Evolutionary conservation across 2,888 invertebrate genomes (phyloP).

Genomic region (Blastobasis adustella): DNA sequence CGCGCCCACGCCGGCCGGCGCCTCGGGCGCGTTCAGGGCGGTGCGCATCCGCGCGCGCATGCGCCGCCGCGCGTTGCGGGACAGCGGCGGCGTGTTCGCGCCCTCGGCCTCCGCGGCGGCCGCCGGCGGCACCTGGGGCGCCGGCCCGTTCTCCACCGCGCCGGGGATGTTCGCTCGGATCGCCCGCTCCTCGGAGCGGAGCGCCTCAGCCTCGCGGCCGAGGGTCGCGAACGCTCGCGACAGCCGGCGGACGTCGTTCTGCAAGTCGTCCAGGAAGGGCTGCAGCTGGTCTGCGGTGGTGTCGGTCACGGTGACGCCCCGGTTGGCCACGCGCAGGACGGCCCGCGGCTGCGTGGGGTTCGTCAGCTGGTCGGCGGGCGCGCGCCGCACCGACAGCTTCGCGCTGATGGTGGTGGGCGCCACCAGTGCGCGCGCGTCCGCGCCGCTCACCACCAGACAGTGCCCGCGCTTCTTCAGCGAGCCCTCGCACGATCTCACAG

Average conservation of each 20-base stretch:
- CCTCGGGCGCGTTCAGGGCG: slow-evolving; percentile 28
- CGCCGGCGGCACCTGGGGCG: slow-evolving; percentile 9
- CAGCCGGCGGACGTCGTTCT: slow-evolving; percentile 49
- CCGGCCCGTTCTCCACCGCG: slow-evolving; percentile 20
- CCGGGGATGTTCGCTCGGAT: slow-evolving; percentile 30
- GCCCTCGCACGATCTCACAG: slow-evolving; percentile 62
- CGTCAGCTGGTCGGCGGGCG: slow-evolving; percentile 39
- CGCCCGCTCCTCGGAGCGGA: slow-evolving; percentile 41
- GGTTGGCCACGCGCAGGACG: slow-evolving; percentile 57
- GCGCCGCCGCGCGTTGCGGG: slow-evolving; percentile 54
- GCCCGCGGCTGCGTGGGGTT: slow-evolving; percentile 50
- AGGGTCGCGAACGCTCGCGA: slow-evolving; percentile 52
- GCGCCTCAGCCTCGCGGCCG: slow-evolving; percentile 44
- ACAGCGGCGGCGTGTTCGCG: slow-evolving; percentile 19
- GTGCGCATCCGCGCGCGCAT: slow-evolving; percentile 48
- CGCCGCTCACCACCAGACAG: slow-evolving; percentile 44
- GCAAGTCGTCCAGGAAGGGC: slow-evolving; percentile 49
- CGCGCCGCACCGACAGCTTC: slow-evolving; percentile 50
- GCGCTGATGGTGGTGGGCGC: slow-evolving; percentile 41
- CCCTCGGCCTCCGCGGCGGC: slow-evolving; percentile 11
- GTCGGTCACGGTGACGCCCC: slow-evolving; percentile 27
- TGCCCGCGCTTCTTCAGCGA: slow-evolving; percentile 58
- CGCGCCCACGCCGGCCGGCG: slow-evolving; percentile 8
- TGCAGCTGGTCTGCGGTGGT: slow-evolving; percentile 33
- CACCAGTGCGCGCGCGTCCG: slow-evolving; percentile 46